Conservation (phyloP, 2,888 invertebrate genomes). For the Clitarchus hookeri region DNA sequence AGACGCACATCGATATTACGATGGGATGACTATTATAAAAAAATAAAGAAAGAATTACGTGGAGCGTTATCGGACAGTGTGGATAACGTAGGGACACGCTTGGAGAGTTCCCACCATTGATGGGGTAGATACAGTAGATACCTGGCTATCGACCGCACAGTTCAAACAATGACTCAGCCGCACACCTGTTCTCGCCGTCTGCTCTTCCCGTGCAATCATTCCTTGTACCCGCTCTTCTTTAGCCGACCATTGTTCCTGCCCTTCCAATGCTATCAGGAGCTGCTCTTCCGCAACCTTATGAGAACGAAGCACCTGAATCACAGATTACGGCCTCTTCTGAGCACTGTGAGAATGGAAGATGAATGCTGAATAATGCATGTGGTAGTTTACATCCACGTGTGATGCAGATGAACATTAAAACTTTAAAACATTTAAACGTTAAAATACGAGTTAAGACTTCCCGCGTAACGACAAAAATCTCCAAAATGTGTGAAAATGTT, state of each 20-base stretch:
- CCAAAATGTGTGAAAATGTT: no score
- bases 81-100: not conserved
- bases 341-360: not conserved
- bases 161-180: not conserved
- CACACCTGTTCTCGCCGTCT: constrained; percentile 9
- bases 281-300: not conserved
- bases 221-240: not conserved
- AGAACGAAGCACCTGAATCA: not conserved
- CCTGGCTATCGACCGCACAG: constrained; percentile 7
- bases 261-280: not conserved
- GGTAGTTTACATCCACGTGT: no score
- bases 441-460: no score
- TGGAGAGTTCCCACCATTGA: not conserved
- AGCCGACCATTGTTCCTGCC: not conserved
- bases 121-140: not conserved
- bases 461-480: no score
- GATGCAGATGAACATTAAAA: no score
- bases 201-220: not conserved
- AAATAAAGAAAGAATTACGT: not conserved
- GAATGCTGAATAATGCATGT: not conserved
- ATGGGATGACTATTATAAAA: no score
- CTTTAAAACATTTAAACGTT: no score
- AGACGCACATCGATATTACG: no score
- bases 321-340: not conserved
- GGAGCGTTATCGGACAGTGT: not conserved